Conservation (phyloP, 2,888 invertebrate species). For the Lacanobia wlatinum region DNA sequence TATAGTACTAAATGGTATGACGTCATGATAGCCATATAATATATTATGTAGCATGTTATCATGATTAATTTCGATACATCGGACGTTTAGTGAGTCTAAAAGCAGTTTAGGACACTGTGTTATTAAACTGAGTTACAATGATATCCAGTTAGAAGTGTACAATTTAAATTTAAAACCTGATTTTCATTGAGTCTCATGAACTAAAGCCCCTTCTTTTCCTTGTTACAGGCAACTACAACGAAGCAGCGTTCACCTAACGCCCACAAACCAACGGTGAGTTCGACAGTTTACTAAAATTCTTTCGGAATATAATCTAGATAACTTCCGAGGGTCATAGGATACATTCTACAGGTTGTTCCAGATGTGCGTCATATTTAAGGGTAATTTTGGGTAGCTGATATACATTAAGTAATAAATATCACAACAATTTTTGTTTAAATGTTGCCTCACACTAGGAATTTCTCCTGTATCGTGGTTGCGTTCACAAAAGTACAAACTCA, state of each 20-base stretch:
- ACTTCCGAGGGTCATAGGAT: too few relatives aligned
- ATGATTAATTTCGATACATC: neutral
- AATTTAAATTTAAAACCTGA: too few relatives aligned
- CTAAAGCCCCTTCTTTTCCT: conserved; percentile 57
- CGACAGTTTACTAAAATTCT: conserved; percentile 42
- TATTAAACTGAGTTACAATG: neutral
- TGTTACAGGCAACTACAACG: conserved; percentile 73
- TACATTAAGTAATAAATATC: too few relatives aligned
- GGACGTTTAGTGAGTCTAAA: neutral
- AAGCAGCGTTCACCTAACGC: conserved; percentile 62
- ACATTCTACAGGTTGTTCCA: too few relatives aligned
- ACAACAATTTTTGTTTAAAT: too few relatives aligned
- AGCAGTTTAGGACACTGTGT: neutral
- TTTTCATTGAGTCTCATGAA: neutral
- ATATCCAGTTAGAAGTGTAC: too few relatives aligned
- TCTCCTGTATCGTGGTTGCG: too few relatives aligned
- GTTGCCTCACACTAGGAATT: too few relatives aligned
- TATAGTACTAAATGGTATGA: neutral
- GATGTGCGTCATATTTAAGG: too few relatives aligned
- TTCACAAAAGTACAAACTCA: too few relatives aligned
- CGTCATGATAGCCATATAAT: conserved; percentile 7
- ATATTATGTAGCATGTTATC: conserved; percentile 14
- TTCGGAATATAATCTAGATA: neutral
- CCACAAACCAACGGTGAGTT: conserved; percentile 78
- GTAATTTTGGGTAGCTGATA: too few relatives aligned